Base-by-base conservation (phyloP, 2,888 invertebrate species). In the Halictus ligatus region DNA sequence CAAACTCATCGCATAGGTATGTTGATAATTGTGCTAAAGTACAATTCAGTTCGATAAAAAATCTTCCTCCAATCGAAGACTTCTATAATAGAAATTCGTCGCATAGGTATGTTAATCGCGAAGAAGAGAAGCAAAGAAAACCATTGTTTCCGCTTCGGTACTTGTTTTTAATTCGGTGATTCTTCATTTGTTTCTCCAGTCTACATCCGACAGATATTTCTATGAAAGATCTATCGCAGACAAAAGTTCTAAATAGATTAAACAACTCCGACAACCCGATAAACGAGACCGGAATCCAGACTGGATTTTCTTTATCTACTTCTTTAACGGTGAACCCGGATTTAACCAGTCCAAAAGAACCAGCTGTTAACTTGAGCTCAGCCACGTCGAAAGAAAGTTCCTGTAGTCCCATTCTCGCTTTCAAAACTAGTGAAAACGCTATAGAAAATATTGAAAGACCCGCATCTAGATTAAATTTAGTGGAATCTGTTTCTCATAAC, bases 381-480 rank as follows among this genome's bases (percentile, higher is more conserved):
- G 64, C 89, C 60, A 96, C 96, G 0, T 96, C 96, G 3, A 96
- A 96, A 91, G 96, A 96, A 87, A 96, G 96, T 88, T 96, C 96
- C 0, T 96, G 96, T 0, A 96, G 96, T 90, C 96, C 96, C 0
- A 95, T 96, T 0, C 96, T 96, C 78, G 96, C 96, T 82, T 76
- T 85, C 48, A 77, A 89, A 54, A 88, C 90, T 83, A 86, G 74
- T 21, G 88, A 91, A 54, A 73, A 95, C 46, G 13, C 15, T 25
- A 95, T 95, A 29, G 96, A 96, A 73, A 95, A 96, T 80, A 92
- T 95, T 21, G 96, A 96, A 40, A 96, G 96, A 71, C 96, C 95
- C 81, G 95, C 50, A 15, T 77, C 84, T 21, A 82, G 75, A 29
- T 74, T 81, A 46, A 67, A 80, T 75, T 54, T 50, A 8, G 50